Conservation (phyloP, 2,797 vertebrate genomes). For the Sebastes trivittatus region DNA sequence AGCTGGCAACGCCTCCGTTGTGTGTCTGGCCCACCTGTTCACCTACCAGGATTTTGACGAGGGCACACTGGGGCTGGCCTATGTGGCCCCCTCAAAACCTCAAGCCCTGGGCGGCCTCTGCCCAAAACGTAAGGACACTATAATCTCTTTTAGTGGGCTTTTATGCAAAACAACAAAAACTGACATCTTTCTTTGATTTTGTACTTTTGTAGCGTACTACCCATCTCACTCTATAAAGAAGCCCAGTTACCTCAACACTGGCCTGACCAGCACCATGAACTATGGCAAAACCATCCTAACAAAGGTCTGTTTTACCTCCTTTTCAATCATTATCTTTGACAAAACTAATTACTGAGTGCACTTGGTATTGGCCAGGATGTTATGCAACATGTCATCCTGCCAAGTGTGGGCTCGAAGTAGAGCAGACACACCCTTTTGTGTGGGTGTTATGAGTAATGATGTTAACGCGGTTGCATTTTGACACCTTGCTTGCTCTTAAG, state of each 20-base stretch:
- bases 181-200: conserved; percentile 13
- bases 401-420: conserved; percentile 13
- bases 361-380: background rate
- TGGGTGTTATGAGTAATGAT: conserved; percentile 33
- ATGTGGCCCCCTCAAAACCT: conserved; percentile 92
- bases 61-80: conserved; percentile 95
- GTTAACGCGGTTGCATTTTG: conserved; percentile 1
- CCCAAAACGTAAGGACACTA: conserved; percentile 87
- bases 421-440: conserved; percentile 39
- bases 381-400: conserved; percentile 12
- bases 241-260: conserved; percentile 94
- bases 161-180: background rate
- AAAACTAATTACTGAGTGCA: background rate
- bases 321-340: background rate
- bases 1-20: conserved; percentile 90
- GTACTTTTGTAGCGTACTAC: conserved; percentile 86
- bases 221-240: conserved; percentile 85
- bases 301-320: conserved; percentile 82
- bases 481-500: background rate
- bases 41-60: conserved; percentile 98
- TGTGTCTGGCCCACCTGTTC: conserved; percentile 98
- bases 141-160: background rate
- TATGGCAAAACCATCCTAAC: conserved; percentile 99
- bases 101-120: conserved; percentile 95
- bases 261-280: conserved; percentile 98